Percentiles rank a stretch among this genome's conserved stretches.
Conservation (phyloP, 2,888 invertebrate genomes). For the Nipponacmea schrenckii region DNA sequence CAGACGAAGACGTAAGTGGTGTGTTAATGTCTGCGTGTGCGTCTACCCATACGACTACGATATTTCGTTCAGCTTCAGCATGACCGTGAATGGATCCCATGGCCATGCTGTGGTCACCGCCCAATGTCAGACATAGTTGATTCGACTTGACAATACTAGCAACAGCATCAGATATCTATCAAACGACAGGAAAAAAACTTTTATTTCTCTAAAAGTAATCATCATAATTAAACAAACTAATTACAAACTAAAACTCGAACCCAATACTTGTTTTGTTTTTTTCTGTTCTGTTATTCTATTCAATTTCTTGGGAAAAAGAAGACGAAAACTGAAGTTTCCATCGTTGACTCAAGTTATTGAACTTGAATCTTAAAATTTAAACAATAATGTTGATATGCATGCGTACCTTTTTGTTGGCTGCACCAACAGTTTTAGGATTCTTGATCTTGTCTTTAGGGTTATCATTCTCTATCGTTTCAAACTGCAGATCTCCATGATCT, state of each 20-base stretch:
- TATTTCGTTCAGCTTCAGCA: slow-evolving; percentile 72
- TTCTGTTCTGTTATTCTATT: too few relatives aligned
- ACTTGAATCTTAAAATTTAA: too few relatives aligned
- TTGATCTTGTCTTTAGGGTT: slow-evolving; percentile 41
- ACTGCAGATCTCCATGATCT: slow-evolving; percentile 59
- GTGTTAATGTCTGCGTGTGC: slow-evolving; percentile 95
- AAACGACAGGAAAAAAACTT: too few relatives aligned
- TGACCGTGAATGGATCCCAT: slow-evolving; percentile 73
- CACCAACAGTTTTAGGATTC: slow-evolving; percentile 55
- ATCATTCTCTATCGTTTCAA: slow-evolving; percentile 43
- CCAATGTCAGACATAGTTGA: slow-evolving; percentile 75
- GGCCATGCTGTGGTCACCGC: slow-evolving; percentile 91
- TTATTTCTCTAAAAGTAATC: too few relatives aligned
- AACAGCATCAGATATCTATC: slow-evolving; percentile 52
- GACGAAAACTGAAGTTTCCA: too few relatives aligned
- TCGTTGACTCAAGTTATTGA: too few relatives aligned
- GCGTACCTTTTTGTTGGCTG: slow-evolving; percentile 57
- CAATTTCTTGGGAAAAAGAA: too few relatives aligned
- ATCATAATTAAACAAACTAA: too few relatives aligned
- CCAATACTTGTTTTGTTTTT: too few relatives aligned
- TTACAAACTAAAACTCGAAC: too few relatives aligned
- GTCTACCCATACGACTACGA: slow-evolving; percentile 88
- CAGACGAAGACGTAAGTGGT: slow-evolving; percentile 81
- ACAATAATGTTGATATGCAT: too few relatives aligned
- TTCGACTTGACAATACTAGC: slow-evolving; percentile 41